Percentiles rank a stretch among this genome's conserved stretches.
Evolutionary conservation across 2,113 vertebrate genomes (phyloP).

Genomic region (Fregetta grallaria): DNA sequence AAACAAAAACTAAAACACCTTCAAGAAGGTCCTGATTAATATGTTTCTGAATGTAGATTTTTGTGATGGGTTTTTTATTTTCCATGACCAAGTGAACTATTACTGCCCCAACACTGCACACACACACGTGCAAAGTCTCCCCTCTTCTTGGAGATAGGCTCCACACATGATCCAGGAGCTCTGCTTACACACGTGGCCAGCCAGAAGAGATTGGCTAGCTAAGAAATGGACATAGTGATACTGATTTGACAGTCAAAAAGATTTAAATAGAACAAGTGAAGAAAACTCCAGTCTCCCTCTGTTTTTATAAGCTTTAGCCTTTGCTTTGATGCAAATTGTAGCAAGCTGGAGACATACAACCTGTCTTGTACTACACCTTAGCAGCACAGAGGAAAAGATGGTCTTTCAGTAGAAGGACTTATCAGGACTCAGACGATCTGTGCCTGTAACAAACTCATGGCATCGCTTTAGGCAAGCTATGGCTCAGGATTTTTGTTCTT

Average conservation of each 20-base stretch:
- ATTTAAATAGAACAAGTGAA: background rate
- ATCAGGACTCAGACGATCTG: fast-evolving
- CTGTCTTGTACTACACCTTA: background rate
- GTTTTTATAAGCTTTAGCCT: background rate
- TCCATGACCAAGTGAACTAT: background rate
- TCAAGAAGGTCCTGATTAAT: background rate
- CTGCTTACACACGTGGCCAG: background rate
- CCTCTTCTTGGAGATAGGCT: background rate
- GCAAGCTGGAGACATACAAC: background rate
- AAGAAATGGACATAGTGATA: background rate
- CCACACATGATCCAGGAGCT: background rate
- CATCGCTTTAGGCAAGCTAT: background rate
- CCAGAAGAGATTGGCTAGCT: background rate
- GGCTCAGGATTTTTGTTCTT: background rate
- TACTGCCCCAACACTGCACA: background rate
- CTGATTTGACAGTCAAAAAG: background rate
- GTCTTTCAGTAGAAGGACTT: background rate
- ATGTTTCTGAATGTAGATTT: background rate
- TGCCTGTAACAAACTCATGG: background rate
- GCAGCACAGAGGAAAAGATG: background rate
- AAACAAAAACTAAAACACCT: background rate
- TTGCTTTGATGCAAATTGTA: background rate
- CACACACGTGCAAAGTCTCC: background rate
- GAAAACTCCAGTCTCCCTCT: background rate
- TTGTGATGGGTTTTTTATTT: background rate